Evolutionary conservation across 2,113 vertebrate species (phyloP).

Genomic region (Balaeniceps rex): DNA sequence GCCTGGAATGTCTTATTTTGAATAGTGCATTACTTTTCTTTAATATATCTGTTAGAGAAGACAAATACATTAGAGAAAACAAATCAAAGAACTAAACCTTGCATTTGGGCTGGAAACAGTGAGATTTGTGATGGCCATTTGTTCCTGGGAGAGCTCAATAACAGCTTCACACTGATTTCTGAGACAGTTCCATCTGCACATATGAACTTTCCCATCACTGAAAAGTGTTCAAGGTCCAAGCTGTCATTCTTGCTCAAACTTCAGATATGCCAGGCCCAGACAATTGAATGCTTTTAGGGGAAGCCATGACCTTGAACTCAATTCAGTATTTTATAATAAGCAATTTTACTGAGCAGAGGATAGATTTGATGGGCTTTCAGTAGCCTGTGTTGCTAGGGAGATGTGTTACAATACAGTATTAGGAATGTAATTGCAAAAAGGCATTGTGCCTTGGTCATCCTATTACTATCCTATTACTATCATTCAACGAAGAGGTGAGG

Average conservation of each 20-base stretch:
- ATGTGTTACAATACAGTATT: not conserved
- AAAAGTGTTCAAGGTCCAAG: not conserved
- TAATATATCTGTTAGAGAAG: not conserved
- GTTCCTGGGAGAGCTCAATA: not conserved
- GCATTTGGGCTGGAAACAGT: not conserved
- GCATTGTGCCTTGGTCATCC: not conserved
- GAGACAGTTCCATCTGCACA: not conserved
- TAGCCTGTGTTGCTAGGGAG: not conserved
- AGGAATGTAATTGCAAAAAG: not conserved
- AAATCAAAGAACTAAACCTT: not conserved
- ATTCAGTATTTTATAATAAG: not conserved
- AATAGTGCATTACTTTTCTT: not conserved
- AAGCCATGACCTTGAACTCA: not conserved
- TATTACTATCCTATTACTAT: not conserved
- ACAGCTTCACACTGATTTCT: not conserved
- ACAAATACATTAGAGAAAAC: not conserved
- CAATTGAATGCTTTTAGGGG: not conserved
- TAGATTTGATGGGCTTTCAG: not conserved
- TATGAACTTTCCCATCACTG: not conserved
- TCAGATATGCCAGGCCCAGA: not conserved
- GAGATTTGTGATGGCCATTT: not conserved
- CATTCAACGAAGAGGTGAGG: not conserved
- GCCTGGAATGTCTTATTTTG: not conserved
- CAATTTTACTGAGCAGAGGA: not conserved
- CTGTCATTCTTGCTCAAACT: not conserved